Evolutionary conservation across 2,113 vertebrate genomes (phyloP).

Genomic region (Chelonoidis abingdonii): DNA sequence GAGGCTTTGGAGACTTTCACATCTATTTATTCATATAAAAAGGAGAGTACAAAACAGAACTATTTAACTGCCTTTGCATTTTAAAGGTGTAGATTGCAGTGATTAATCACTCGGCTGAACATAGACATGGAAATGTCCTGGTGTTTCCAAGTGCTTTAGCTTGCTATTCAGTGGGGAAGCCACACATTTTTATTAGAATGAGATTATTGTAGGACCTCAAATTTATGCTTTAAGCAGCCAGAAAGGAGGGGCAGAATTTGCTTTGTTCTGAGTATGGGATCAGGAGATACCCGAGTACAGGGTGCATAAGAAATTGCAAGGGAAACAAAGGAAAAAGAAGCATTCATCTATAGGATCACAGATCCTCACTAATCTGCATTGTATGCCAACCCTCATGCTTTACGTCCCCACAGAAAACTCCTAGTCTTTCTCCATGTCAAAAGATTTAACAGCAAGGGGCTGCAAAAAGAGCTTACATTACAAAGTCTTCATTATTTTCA

Average conservation of each 20-base stretch:
- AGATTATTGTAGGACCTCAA: not conserved
- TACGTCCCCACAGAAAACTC: not conserved
- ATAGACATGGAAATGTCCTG: not conserved
- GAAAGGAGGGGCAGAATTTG: accelerated
- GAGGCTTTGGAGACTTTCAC: constrained; percentile 35
- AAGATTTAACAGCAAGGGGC: not conserved
- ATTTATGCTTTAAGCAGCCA: not conserved
- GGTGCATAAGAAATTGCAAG: accelerated
- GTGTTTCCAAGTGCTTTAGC: not conserved
- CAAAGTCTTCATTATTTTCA: not conserved
- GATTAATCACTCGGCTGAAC: not conserved
- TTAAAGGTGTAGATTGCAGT: constrained; percentile 12
- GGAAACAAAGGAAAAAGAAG: accelerated
- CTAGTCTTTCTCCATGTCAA: too few species aligned
- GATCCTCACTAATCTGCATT: not conserved
- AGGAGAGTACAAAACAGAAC: constrained; percentile 3
- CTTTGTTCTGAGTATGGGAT: not conserved
- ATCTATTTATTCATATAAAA: constrained; percentile 21
- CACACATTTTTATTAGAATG: not conserved
- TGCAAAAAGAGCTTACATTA: not conserved
- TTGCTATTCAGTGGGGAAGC: not conserved
- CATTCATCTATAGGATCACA: not conserved
- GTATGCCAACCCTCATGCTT: not conserved
- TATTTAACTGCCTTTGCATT: constrained; percentile 46
- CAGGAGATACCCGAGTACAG: not conserved